These are phyloP conservation scores for Cladopsammia gracilis DNA, from an alignment of 64 coral and sea anemone genomes.

Conservation along the genomic window DNA sequence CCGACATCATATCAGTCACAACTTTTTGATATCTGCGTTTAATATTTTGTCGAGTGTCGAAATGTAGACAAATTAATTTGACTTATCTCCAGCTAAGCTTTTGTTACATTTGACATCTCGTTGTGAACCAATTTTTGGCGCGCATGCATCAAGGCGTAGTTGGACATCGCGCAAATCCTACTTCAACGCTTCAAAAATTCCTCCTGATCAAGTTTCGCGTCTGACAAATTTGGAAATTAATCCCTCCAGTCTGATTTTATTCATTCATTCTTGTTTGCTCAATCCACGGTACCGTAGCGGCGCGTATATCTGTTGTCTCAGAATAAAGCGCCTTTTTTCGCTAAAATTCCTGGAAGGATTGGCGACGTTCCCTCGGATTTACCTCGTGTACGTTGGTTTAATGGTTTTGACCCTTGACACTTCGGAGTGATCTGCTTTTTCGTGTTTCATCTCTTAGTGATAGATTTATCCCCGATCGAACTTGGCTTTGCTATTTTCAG, in stretches of 20 bases:
- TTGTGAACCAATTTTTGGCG: background rate
- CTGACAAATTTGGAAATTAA: background rate
- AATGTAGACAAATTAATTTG: constrained; percentile 7
- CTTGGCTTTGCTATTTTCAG: background rate
- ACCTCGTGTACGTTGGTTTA: background rate
- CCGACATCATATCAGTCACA: background rate
- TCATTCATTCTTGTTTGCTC: background rate
- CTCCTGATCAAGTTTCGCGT: background rate
- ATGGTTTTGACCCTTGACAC: constrained; percentile 23
- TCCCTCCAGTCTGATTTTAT: background rate
- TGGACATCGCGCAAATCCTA: background rate
- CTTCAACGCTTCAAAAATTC: background rate
- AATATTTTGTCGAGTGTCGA: background rate
- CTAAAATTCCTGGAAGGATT: background rate
- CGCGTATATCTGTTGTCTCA: background rate
- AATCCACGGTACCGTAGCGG: too few species aligned
- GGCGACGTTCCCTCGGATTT: background rate
- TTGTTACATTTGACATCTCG: background rate
- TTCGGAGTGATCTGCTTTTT: background rate
- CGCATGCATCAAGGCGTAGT: background rate
- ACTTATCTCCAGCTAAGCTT: too few species aligned
- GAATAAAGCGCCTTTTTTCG: background rate
- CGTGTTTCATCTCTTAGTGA: background rate
- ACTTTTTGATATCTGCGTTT: background rate
- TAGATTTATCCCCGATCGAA: background rate